phyloP scores from a whole-genome alignment of 92 coral and sea anemone genomes.

The Scolanthus callimorphus region DNA sequence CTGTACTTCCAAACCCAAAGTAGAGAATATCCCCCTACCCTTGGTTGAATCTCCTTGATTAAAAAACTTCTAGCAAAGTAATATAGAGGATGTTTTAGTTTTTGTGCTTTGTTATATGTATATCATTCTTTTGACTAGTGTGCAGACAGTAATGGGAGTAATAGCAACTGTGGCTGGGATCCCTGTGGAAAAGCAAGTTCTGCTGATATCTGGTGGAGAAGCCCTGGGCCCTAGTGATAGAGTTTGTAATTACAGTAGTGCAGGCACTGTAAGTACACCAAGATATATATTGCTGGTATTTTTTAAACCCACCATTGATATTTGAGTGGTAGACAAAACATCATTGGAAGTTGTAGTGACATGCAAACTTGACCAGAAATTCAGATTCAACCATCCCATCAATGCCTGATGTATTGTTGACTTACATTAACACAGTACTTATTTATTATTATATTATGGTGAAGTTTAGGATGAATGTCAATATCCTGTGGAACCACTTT shows the following conservation, averaged over 20 bases:
- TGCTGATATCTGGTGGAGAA: slow-evolving; percentile 88
- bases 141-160: slow-evolving; percentile 66
- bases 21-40: neutral
- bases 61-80: neutral
- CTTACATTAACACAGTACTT: too few relatives aligned
- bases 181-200: slow-evolving; percentile 94
- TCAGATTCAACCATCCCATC: too few relatives aligned
- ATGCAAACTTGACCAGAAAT: neutral
- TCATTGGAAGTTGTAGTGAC: neutral
- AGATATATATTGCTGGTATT: slow-evolving; percentile 9
- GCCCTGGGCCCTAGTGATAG: slow-evolving; percentile 85
- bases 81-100: neutral
- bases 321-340: too few relatives aligned
- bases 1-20: too few relatives aligned
- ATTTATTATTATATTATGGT: too few relatives aligned
- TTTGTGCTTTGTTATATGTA: too few relatives aligned
- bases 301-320: too few relatives aligned
- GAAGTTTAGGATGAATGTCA: too few relatives aligned
- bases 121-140: slow-evolving; percentile 35
- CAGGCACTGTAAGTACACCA: slow-evolving; percentile 90
- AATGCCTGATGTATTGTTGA: too few relatives aligned
- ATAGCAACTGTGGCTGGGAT: slow-evolving; percentile 79
- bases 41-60: neutral
- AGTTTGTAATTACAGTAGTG: slow-evolving; percentile 94
- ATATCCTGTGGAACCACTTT: too few relatives aligned